Evolutionary conservation across 2,797 vertebrate species (phyloP), one percentile per base, ranked within the genome.

Genomic region (Tapirus indicus): DNA sequence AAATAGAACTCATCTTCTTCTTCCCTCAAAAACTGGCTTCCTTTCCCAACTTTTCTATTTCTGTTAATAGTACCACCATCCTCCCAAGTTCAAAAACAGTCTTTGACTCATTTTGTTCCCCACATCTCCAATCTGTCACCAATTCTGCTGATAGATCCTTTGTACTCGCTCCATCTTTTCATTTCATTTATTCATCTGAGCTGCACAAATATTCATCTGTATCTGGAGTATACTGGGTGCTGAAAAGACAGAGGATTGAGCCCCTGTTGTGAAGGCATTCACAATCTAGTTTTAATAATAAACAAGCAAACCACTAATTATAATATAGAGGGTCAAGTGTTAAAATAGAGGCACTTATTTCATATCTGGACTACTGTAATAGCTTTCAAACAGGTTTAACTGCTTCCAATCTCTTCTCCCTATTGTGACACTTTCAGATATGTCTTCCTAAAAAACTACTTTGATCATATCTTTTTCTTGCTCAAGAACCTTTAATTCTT

Each of bases 401-500:
- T 52, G 68, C 66, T 93, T 88, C 79, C 38, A 72, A 35, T 54
- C 62, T 88, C 17, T 64, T 68, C 18, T 18, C 20, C 12, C 18
- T 68, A 9, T 11, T 18, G 60, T 54, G 27, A 66, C 8, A 66
- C 23, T 66, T 97, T 89, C 75, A 87, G 44, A 71, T 60, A 44
- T 66, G 5, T 54, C 47, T 92, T 87, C 44, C 88, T 94, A 82
- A 95, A 66, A 71, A 74, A 82, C 2, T 49, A 32, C 38, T 94
- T 82, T 96, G 32, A 83, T 49, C 11, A 25, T 35, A 87, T 54
- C 29, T 84, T 91, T 88, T 91, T 79, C 20, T 90, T 86, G 44
- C 44, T 94, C 49, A 91, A 75, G 54, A 86, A 83, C 74, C 66
- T 95, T 93, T 88, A 88, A 91, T 82, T 96, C 72, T 96, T 93